Conservation (phyloP, 2,113 vertebrate genomes). For the Muntiacus muntjak region DNA sequence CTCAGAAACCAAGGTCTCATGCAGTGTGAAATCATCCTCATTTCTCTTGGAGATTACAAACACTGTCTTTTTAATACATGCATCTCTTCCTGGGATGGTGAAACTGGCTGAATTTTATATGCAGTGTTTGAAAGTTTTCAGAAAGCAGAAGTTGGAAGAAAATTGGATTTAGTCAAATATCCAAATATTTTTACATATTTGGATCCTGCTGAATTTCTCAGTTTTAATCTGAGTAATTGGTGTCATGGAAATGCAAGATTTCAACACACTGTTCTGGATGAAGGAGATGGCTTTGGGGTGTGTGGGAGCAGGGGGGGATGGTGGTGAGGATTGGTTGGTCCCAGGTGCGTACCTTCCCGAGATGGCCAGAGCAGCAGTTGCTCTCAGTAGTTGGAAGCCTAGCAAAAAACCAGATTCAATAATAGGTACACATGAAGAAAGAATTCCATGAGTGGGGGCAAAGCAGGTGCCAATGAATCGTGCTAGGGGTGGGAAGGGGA, state of each 20-base stretch:
- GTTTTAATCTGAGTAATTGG: background rate
- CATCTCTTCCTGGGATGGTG: background rate
- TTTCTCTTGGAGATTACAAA: background rate
- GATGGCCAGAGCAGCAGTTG: background rate
- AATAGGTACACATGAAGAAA: background rate
- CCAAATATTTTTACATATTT: background rate
- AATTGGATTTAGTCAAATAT: background rate
- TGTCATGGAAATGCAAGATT: background rate
- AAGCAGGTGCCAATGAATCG: background rate
- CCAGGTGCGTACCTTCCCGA: fast-evolving
- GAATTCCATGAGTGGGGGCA: background rate
- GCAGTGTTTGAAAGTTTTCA: background rate
- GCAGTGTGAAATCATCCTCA: background rate
- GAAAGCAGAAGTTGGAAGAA: background rate
- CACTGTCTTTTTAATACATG: background rate
- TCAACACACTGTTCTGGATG: background rate
- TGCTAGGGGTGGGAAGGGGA: background rate
- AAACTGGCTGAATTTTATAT: background rate
- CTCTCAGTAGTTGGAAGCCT: background rate
- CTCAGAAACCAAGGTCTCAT: background rate
- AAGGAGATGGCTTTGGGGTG: no score
- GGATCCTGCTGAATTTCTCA: background rate
- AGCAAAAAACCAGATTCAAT: background rate
- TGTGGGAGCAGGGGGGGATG: fast-evolving
- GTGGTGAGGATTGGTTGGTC: background rate